Evolutionary conservation across 2,797 vertebrate species (phyloP), one percentile per base, ranked within the genome.

Genomic region (Prionace glauca): DNA sequence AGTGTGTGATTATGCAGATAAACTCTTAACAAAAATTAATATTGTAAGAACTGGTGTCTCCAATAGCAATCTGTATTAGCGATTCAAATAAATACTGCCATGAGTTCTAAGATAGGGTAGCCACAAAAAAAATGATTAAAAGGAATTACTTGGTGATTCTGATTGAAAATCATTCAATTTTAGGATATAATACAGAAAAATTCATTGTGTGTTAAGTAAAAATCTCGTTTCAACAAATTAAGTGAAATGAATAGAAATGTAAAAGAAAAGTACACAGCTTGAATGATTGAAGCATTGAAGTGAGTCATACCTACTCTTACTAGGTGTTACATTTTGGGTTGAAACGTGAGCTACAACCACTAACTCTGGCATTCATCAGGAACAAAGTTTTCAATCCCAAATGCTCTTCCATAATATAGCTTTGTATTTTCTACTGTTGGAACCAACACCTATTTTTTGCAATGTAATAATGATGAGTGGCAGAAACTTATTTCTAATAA

Each of bases 51-150:
- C 56, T 60, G 10, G 71, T n/a, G 29, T 91, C 88, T 62, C 60
- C 62, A 60, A 91, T 65, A 60, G 29, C 60, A 91, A 18, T 65
- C 29, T 91, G 56, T n/a, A 65, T 60, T n/a, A 95, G 14, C n/a
- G 74, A 77, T 77, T 95, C 69, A 95, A 95, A 77, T 95, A 72
- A 95, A 56, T 77, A 60, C 71, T 72, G 69, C 41, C 92, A 72
- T 4, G 24, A 74, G 14, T 36, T 45, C 60, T 10, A 77, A 72
- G 41, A 32, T 11, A 50, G 16, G 45, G 32, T 94, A 26, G 41
- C 79, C 12, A 56, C 32, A 74, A 90, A 71, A 2, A 77, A 24
- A 5, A 24, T 74, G 93, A 74, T 50, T 74, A 56, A 74, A 74
- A 50, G 12, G 74, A 71, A 45, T 74, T 94, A 94, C 56, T 16